Base-by-base conservation (phyloP, 2,113 vertebrate species). In the Anarhynchus alexandrinus region DNA sequence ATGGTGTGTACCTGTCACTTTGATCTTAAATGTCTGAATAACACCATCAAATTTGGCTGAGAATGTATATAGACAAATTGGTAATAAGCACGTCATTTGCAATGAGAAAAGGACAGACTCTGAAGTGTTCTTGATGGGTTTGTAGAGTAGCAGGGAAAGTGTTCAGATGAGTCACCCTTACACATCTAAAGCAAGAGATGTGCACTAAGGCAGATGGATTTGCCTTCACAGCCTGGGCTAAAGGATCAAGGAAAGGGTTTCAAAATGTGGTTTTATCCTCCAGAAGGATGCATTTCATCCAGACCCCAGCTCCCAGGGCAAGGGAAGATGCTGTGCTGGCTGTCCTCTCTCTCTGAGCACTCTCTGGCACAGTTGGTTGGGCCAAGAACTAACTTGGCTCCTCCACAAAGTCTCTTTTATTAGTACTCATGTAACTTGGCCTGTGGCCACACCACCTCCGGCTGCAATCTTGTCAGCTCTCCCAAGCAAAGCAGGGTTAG, bases 401-500 rank as follows among this genome's bases (percentile, higher is more conserved):
- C 47, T 93, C 94, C 94, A 96, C 97, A 97, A 90, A 97, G 97
- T 97, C 93, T 91, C 96, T 95, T 97, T 97, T 96, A 97, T 97
- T 94, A 88, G 91, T 83, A 93, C 78, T 74, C 96, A 86, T 97
- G 95, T 97, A 97, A 90, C 78, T 94, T 97, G 97, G 97, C 96
- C 87, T 71, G 58, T 6, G 43, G 95, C 94, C 96, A 95, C 47
- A 6, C 96, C 94, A 94, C 96, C 96, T 97, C 96, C 72, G 59
- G 87, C 94, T 94, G 82, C 91, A 70, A 94, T 94, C 87, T 86
- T 94, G 91, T 97, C 97, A 96, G 91, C 94, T 96, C 91, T 97
- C 95, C 82, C 93, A 67, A 12, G 94, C 87, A 59, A 86, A 96
- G 67, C 0, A 0, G 93, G 95, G 97, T 95, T 96, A 97, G 93